A percentile compares a stretch with the other conserved stretches of the same genome.
phyloP scores from a whole-genome alignment of 2,797 vertebrate species.

The Muscicapa striata region DNA sequence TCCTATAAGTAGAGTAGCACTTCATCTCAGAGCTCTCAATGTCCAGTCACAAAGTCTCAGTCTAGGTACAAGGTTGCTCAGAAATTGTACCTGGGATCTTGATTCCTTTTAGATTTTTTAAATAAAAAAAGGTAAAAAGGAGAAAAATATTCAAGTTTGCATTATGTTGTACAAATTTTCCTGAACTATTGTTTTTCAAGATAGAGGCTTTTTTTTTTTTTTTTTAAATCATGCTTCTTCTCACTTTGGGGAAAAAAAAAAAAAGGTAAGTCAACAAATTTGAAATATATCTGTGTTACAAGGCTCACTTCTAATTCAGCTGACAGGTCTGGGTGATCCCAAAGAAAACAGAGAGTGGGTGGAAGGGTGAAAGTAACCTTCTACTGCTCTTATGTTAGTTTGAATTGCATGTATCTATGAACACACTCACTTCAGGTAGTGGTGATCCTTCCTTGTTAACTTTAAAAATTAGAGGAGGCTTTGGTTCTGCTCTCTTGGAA shows the following conservation, averaged over 20 bases:
- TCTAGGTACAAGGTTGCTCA: neutral
- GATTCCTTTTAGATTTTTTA: neutral
- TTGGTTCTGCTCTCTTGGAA: neutral
- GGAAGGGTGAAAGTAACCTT: neutral
- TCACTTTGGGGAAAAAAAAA: neutral
- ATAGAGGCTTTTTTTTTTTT: neutral
- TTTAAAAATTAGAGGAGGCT: neutral
- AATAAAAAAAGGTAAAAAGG: neutral
- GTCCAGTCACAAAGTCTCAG: neutral
- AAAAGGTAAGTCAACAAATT: neutral
- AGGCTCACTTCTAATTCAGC: neutral
- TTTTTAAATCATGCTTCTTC: neutral
- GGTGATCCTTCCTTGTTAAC: neutral
- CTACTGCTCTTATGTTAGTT: slow-evolving; percentile 2
- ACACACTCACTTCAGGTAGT: neutral
- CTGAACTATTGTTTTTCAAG: neutral
- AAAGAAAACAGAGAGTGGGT: neutral
- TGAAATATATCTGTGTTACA: neutral
- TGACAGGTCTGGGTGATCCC: neutral
- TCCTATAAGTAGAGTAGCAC: neutral
- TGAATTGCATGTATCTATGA: neutral
- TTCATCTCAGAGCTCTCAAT: neutral
- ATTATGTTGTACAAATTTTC: neutral
- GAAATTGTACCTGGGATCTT: neutral
- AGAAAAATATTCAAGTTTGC: neutral